These are phyloP conservation scores for Characodon lateralis DNA, from an alignment of 2,797 vertebrate species.

Conservation along the genomic window DNA sequence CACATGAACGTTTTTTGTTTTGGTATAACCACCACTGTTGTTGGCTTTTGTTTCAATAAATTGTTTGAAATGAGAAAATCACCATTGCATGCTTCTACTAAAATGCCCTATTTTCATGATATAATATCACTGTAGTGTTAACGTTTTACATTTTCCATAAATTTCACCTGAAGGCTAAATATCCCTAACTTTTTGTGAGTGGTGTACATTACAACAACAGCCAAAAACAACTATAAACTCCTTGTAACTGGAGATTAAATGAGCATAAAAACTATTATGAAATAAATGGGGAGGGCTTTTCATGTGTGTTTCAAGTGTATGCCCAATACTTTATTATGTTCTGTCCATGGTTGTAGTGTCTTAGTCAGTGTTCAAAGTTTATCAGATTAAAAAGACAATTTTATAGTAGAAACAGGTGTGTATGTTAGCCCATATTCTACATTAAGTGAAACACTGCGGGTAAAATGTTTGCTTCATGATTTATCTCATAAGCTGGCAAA, in stretches of 20 bases:
- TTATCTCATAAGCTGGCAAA: background rate
- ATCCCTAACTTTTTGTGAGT: too few relatives aligned
- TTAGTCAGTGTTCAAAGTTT: background rate
- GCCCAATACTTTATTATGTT: background rate
- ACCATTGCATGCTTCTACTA: too few relatives aligned
- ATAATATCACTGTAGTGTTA: too few relatives aligned
- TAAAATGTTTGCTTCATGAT: background rate
- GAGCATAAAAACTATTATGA: constrained; percentile 1
- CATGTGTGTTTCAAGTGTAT: background rate
- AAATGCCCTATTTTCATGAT: too few relatives aligned
- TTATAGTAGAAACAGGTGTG: background rate
- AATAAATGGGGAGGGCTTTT: background rate
- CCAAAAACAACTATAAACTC: background rate
- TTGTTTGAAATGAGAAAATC: too few relatives aligned
- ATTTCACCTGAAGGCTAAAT: too few relatives aligned
- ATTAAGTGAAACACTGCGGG: background rate
- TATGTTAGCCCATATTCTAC: background rate
- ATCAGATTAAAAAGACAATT: background rate
- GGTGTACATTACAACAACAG: background rate
- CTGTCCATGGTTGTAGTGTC: background rate
- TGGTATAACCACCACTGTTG: too few relatives aligned
- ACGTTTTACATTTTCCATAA: too few relatives aligned
- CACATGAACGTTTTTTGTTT: too few relatives aligned
- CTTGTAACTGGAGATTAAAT: constrained; percentile 7
- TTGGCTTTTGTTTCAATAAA: too few relatives aligned